Percentiles rank a stretch among this genome's conserved stretches.
Conservation (phyloP, 2,113 vertebrate genomes). For the Jaculus jaculus region DNA sequence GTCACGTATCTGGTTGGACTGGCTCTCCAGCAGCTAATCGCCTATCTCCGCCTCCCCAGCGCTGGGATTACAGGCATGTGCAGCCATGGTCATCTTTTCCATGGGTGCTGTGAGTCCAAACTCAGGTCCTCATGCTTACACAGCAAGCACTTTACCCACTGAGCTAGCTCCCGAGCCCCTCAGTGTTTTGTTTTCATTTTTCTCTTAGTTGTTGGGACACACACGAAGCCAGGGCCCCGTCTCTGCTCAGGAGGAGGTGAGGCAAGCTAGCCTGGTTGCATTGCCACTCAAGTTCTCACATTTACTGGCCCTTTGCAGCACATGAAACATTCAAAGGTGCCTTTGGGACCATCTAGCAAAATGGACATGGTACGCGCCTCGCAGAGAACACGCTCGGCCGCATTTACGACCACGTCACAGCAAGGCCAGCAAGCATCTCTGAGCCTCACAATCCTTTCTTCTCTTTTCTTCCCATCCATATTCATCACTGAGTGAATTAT, state of each 20-base stretch:
- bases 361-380: not conserved
- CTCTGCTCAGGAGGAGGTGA: not conserved
- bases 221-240: fast-evolving
- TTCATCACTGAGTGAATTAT: not conserved
- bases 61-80: too few relatives aligned
- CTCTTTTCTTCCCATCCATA: not conserved
- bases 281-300: fast-evolving
- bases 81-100: too few relatives aligned
- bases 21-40: too few relatives aligned
- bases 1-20: too few relatives aligned
- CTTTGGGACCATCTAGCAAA: conserved; percentile 72
- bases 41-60: too few relatives aligned
- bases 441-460: not conserved
- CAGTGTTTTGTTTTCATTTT: too few relatives aligned
- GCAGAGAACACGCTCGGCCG: not conserved
- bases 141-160: too few relatives aligned
- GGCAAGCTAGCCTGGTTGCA: not conserved
- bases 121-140: too few relatives aligned
- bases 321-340: conserved; percentile 66
- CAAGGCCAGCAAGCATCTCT: not conserved
- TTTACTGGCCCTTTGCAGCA: conserved; percentile 1
- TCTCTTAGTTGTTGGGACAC: too few relatives aligned
- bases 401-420: not conserved
- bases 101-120: too few relatives aligned
- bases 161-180: too few relatives aligned